Conservation (phyloP, 2,113 vertebrate species). For the Oophaga pumilio region DNA sequence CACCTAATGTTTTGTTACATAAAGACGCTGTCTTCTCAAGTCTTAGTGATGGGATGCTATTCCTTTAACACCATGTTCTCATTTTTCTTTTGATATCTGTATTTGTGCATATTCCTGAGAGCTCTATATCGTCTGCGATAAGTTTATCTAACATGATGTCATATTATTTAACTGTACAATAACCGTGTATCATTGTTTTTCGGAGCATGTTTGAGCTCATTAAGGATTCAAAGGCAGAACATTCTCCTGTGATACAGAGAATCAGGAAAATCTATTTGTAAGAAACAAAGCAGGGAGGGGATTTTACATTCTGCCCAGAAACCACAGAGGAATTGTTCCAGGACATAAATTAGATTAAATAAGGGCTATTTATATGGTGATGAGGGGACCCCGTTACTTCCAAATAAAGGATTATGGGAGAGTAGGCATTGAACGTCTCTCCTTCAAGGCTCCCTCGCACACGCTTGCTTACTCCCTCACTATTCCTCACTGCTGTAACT, state of each 20-base stretch:
- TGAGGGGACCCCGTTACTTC: conserved; percentile 51
- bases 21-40: background rate
- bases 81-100: background rate
- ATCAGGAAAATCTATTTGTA: conserved; percentile 52
- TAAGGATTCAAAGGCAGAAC: conserved; percentile 33
- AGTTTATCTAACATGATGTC: background rate
- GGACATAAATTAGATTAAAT: conserved; percentile 59
- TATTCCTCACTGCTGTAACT: conserved; percentile 42
- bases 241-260: background rate
- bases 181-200: conserved; percentile 10
- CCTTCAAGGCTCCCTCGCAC: conserved; percentile 38
- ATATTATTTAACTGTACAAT: conserved; percentile 2
- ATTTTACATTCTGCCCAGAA: conserved; percentile 43
- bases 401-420: conserved; percentile 50
- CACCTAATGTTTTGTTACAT: background rate
- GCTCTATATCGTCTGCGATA: background rate
- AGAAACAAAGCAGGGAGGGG: conserved; percentile 39
- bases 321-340: conserved; percentile 47
- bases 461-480: conserved; percentile 8
- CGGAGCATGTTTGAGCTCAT: conserved; percentile 36
- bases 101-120: background rate
- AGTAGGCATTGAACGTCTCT: conserved; percentile 33
- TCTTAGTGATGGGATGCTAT: background rate
- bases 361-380: conserved; percentile 58
- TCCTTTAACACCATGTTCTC: background rate